Base-by-base conservation (phyloP, 2,797 vertebrate species). In the Chelonia mydas region DNA sequence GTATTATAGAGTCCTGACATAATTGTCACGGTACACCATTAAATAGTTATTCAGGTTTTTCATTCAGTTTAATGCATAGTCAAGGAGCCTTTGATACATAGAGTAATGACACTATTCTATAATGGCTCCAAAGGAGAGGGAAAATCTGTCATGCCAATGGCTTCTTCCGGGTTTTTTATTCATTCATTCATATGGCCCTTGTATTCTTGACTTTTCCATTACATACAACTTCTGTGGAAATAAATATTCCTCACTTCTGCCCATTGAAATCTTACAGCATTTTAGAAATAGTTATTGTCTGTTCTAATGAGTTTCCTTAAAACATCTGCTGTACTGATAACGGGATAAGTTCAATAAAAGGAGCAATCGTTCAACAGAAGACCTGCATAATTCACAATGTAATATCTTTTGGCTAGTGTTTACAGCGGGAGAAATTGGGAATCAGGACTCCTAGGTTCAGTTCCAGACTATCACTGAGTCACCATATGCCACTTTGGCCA, bases 221-320 rank as follows among this genome's bases (percentile, higher is more conserved):
- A 41, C 57, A 10, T 45, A 59, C 53, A 27, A 11, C 88, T 91
- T 50, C 65, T 87, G 47, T 57, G 72, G 72, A 94, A 95, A 91
- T 23, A 81, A 92, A 87, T 80, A 54, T 54, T 91, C 23, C 80
- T 87, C 51, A 45, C 81, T 92, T 28, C 57, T 90, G 84, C 83
- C 83, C 82, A 33, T 50, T 41, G 87, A 93, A 87, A 92, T 45
- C 13, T 84, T 93, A 61, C 1, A 5, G 10, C 74, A 82, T 86
- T 87, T 95, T 77, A 61, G 86, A 81, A 90, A 87, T 74, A 45
- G 83, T 84, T 84, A 59, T 5, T 80, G 12, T 74, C 65, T 25
- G 91, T 85, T 94, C 11, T 80, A 59, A 89, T 89, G 79, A 82
- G 53, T 94, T 90, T 93, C 80, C 78, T 94, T n/a, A 17, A 68